phyloP scores from a whole-genome alignment of 2,888 invertebrate species.

The Meteorus colon region DNA sequence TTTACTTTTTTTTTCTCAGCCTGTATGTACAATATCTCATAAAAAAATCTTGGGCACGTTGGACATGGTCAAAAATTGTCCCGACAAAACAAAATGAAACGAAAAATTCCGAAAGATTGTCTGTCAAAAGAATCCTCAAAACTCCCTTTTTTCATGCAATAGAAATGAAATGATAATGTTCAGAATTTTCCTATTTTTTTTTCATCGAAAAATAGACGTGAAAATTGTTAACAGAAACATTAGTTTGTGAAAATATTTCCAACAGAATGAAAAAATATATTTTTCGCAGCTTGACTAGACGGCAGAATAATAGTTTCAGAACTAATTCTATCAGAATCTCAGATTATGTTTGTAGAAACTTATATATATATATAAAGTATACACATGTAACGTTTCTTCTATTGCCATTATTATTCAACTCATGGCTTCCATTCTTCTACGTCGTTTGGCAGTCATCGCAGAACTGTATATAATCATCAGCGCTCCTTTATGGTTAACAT shows the following conservation, averaged over 20 bases:
- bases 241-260: no score
- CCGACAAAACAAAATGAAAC: neutral
- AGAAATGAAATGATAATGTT: no score
- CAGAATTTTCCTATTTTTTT: no score
- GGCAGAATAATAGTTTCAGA: no score
- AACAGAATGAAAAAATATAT: no score
- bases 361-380: conserved; percentile 18
- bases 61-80: neutral
- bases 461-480: conserved; percentile 6
- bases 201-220: no score
- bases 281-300: no score
- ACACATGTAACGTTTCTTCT: conserved; percentile 40
- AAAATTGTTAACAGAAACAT: no score
- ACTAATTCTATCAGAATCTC: no score
- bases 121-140: no score
- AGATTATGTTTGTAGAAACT: neutral
- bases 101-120: no score
- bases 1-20: neutral
- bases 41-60: neutral
- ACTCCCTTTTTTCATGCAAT: no score
- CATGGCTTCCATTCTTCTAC: conserved; percentile 17
- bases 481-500: conserved; percentile 8
- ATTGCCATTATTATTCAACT: conserved; percentile 44
- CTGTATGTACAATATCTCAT: neutral
- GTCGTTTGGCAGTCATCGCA: conserved; percentile 7